phyloP scores from a whole-genome alignment of 2,797 vertebrate species.

The Ctenochaetus hawaiiensis region DNA sequence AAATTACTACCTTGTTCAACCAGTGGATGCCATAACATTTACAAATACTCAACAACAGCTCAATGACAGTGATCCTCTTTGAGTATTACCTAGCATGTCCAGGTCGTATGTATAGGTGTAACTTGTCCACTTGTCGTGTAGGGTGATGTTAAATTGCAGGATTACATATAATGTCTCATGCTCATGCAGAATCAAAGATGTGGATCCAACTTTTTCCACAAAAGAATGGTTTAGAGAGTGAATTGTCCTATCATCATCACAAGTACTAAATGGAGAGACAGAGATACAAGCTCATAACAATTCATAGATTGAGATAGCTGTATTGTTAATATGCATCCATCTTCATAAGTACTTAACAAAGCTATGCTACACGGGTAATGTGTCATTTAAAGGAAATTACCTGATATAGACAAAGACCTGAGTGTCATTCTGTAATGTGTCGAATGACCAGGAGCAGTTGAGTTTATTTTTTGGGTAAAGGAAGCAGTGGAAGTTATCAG shows the following conservation, averaged over 20 bases:
- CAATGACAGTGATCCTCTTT: neutral
- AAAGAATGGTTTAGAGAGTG: neutral
- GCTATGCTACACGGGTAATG: neutral
- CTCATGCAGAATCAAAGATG: neutral
- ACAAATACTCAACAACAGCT: neutral
- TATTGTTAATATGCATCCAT: no score
- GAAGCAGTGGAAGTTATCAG: constrained; percentile 36
- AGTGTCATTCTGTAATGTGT: neutral
- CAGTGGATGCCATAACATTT: neutral
- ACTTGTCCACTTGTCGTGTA: constrained; percentile 11
- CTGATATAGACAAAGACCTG: constrained; percentile 47
- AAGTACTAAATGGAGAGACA: constrained; percentile 54
- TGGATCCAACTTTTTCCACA: constrained; percentile 13
- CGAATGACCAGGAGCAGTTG: constrained; percentile 73
- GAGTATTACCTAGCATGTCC: constrained; percentile 38
- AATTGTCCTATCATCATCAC: fast-evolving
- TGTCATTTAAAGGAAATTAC: constrained; percentile 40
- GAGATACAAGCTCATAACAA: neutral
- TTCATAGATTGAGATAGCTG: neutral
- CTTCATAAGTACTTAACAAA: neutral
- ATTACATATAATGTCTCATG: fast-evolving
- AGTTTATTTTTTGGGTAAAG: constrained; percentile 51
- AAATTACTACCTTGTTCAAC: neutral
- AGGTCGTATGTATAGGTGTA: neutral
- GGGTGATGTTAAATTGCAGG: constrained; percentile 50